These are phyloP conservation scores for Scotopteryx bipunctaria DNA, from an alignment of 2,888 invertebrate species.

Conservation along the genomic window DNA sequence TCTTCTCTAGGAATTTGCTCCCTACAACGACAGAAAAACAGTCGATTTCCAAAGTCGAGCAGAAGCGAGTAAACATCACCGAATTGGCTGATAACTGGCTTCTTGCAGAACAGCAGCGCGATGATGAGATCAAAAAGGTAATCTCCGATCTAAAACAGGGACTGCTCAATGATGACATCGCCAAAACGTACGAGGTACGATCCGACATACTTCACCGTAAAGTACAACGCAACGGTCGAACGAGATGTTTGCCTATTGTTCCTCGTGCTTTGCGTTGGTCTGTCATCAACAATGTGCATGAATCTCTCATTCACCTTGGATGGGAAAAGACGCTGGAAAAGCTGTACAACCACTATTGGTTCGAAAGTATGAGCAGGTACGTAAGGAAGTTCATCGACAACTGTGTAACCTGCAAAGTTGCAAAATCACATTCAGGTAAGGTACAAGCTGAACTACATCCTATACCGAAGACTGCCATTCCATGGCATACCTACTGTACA, in stretches of 20 bases:
- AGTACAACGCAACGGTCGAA: not conserved
- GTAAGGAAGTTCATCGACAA: not conserved
- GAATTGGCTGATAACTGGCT: not conserved
- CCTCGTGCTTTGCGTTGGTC: not conserved
- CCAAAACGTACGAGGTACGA: not conserved
- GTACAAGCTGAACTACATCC: not conserved
- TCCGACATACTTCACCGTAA: not conserved
- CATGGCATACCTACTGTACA: not conserved
- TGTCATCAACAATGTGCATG: not conserved
- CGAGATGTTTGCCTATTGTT: not conserved
- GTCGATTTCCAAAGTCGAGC: not conserved
- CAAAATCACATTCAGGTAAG: not conserved
- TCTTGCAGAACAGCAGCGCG: not conserved
- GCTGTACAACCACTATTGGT: not conserved
- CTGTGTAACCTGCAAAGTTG: not conserved
- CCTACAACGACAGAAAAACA: not conserved
- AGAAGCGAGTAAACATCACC: not conserved
- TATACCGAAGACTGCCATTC: not conserved
- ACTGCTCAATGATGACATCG: not conserved
- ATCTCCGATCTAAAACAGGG: not conserved
- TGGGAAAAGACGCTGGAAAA: not conserved
- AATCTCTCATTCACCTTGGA: not conserved
- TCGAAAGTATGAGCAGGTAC: not conserved
- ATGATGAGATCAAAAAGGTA: not conserved
- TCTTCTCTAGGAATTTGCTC: conserved; percentile 14